Base-by-base conservation (phyloP, 1,140 invertebrate species). In the Aethina tumida region DNA sequence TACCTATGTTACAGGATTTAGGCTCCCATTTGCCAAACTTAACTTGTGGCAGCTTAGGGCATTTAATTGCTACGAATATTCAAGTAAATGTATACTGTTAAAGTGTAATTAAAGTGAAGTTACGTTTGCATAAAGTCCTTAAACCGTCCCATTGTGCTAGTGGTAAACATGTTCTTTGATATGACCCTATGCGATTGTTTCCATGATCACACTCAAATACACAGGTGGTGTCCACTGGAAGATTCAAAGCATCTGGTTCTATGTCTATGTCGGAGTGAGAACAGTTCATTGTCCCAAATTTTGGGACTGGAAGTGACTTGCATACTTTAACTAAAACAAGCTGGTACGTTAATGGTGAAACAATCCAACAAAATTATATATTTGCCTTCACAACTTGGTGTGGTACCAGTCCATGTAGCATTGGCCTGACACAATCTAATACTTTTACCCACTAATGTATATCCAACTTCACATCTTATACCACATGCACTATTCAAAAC, bases 401-500 rank as follows among this genome's bases (percentile, higher is more conserved):
- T 61, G 9, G 62, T 62, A 2, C 81, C 81, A 8, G 74, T 77
- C 81, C 81, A 84, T 5, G 58, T 65, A 1, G 76, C 78, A 56
- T 78, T 68, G 33, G 69, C 68, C 27, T 69, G 66, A 55, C 80
- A 82, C 2, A 81, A 63, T 29, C 78, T 59, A 14, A 83, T 71
- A 54, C 75, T 79, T 37, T 69, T 74, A 0, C 80, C 80, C 6
- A 60, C 55, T 1, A 83, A 59, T 35, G 69, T 68, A 50, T 75
- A 83, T 0, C 80, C 79, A 13, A 77, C 69, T 37, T 70, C 65
- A 54, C 81, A 84, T 24, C 74, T 62, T 19, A 81, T 59, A 1
- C 78, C 79, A 58, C 81, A 84, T 0, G 77, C 79, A 18, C 76
- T 77, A 52, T 82, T 77, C 21, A 80, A 67, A 2, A 77, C 74